Conservation (phyloP, 2,113 vertebrate genomes). For the Pelecanoides urinatrix region DNA sequence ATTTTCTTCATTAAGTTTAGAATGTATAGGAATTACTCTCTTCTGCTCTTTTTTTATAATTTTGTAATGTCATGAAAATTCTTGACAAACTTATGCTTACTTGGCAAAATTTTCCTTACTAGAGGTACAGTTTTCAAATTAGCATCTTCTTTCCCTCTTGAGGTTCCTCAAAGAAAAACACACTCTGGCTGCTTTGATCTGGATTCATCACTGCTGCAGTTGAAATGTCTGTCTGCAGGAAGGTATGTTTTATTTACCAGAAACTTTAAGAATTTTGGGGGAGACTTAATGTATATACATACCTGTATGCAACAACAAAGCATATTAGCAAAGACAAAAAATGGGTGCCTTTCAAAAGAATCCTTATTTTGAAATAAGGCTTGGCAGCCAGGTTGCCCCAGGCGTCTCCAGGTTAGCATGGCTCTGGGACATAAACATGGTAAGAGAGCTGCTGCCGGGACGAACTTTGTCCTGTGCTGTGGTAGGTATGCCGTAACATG, state of each 20-base stretch:
- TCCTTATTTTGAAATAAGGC: background rate
- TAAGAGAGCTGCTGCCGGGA: background rate
- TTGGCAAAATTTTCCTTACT: background rate
- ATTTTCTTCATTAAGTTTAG: background rate
- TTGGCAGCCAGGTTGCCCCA: background rate
- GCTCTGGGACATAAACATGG: background rate
- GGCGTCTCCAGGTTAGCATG: background rate
- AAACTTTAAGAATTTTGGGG: background rate
- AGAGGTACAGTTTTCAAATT: background rate
- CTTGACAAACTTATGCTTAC: background rate
- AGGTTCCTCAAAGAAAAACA: constrained; percentile 97
- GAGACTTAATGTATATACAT: background rate
- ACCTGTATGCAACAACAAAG: background rate
- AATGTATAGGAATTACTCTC: background rate
- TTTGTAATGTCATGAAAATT: background rate
- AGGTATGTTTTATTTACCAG: constrained; percentile 77
- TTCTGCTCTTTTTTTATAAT: background rate
- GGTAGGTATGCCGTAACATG: background rate
- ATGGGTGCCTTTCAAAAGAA: background rate
- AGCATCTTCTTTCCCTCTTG: constrained; percentile 49
- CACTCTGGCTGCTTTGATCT: constrained; percentile 96
- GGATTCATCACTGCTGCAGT: constrained; percentile 86
- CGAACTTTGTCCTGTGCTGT: background rate
- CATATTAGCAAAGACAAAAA: background rate
- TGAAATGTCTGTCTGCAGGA: constrained; percentile 88